These are phyloP conservation scores for Polymixis lichenea DNA, from an alignment of 2,888 invertebrate genomes.

Conservation along the genomic window DNA sequence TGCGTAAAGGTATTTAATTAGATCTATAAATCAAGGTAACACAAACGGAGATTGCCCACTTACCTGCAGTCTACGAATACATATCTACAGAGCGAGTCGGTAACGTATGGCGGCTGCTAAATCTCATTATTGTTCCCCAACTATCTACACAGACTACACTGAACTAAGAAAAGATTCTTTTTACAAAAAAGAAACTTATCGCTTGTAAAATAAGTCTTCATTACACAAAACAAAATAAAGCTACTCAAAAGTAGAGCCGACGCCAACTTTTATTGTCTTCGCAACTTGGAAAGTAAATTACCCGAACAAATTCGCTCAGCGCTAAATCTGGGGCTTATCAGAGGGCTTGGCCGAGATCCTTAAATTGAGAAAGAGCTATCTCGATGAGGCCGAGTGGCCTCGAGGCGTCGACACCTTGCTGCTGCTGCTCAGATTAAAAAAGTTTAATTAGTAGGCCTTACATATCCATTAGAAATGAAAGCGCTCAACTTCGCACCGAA, in stretches of 20 bases:
- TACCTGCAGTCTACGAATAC: conserved; percentile 71
- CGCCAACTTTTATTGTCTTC: conserved; percentile 88
- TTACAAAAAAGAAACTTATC: conserved; percentile 67
- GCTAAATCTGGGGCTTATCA: conserved; percentile 89
- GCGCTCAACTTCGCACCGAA: conserved; percentile 42
- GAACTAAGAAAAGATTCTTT: conserved; percentile 45
- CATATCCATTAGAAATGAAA: conserved; percentile 73
- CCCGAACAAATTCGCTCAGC: conserved; percentile 88
- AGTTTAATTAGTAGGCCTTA: conserved; percentile 84
- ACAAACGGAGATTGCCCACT: conserved; percentile 75
- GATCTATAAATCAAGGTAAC: conserved; percentile 82
- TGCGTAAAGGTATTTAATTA: conserved; percentile 85
- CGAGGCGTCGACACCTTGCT: conserved; percentile 83
- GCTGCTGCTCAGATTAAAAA: conserved; percentile 82
- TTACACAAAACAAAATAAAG: conserved; percentile 83
- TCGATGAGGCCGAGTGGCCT: conserved; percentile 82
- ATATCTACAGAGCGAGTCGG: conserved; percentile 52
- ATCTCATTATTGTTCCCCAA: conserved; percentile 55
- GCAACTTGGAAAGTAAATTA: conserved; percentile 88
- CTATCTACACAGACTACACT: conserved; percentile 36
- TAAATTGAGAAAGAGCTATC: conserved; percentile 87
- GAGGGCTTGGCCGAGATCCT: conserved; percentile 83
- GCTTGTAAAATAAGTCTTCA: conserved; percentile 81
- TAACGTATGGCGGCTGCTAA: conserved; percentile 41
- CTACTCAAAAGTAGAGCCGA: conserved; percentile 80